Base-by-base conservation (phyloP, 2,797 vertebrate genomes). In the Syngnathus rostellatus region DNA sequence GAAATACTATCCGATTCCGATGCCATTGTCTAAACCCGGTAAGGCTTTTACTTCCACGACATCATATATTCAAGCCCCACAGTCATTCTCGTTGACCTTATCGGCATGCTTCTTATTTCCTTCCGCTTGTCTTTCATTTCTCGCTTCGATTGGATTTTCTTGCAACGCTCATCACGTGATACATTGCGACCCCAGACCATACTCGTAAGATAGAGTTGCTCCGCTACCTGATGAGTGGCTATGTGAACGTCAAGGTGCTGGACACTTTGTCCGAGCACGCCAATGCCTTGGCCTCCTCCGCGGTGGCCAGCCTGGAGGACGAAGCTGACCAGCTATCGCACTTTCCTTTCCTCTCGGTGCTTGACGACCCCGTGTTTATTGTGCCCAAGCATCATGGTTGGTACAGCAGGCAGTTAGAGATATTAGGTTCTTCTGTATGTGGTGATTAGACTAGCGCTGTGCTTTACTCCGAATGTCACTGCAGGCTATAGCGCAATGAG, bases 21-120 rank as follows among this genome's bases (percentile, higher is more conserved):
- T 98, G 97, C 97, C 97, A 2, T 92, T 98, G 63, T 99, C 97
- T 55, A 99, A 93, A 86, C 97, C 97, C 93, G 97, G 97, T 95
- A 87, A 85, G 81, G 37, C 40, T 63, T 73, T 23, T 71, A 31
- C 67, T 65, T 54, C 41, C 17, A 37, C 2, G 6, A 7, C 37
- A 57, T 10, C 14, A n/a, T 53, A 39, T 19, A 21, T 6, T n/a
- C 61, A 63, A 62, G 23, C 17, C 60, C 62, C n/a, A 51, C 37
- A 63, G 41, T 61, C 70, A 25, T 41, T 39, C 7, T 61, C 16
- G 40, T 65, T 40, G n/a, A 19, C 71, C 68, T 63, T 61, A 55
- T 82, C 40, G 69, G 67, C 85, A 80, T 82, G 68, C 74, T 72
- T 87, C 76, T 83, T 79, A 38, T 82, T 73, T 80, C 73, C 65